phyloP scores from a whole-genome alignment of 2,113 vertebrate genomes.

The Philantomba maxwellii region DNA sequence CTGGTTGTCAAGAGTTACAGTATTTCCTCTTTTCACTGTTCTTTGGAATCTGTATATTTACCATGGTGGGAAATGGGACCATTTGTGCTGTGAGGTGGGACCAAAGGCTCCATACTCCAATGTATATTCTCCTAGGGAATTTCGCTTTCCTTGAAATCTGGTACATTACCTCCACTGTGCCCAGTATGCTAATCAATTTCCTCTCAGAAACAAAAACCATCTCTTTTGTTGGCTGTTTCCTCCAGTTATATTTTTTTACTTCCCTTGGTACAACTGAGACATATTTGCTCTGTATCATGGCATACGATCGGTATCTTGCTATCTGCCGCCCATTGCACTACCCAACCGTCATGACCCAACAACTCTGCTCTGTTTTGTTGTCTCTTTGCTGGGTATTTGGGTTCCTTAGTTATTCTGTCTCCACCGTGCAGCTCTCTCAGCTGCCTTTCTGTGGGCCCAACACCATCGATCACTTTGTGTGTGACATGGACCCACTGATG shows the following conservation, averaged over 20 bases:
- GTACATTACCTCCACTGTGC: conserved; percentile 21
- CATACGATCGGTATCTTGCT: conserved; percentile 28
- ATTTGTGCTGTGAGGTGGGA: conserved; percentile 35
- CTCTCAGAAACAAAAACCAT: conserved; percentile 51
- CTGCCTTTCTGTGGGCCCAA: conserved; percentile 56
- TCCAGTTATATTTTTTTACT: conserved; percentile 40
- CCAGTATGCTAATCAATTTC: conserved; percentile 30
- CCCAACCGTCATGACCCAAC: background rate
- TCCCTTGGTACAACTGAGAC: conserved; percentile 36
- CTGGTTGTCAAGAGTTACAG: conserved; percentile 22
- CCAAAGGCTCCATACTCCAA: conserved; percentile 32
- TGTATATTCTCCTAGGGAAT: conserved; percentile 55
- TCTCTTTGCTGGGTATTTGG: background rate
- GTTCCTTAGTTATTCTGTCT: conserved; percentile 25
- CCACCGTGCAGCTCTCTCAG: background rate
- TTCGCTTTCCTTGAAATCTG: conserved; percentile 62
- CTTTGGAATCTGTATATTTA: conserved; percentile 44
- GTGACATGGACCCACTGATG: conserved; percentile 21
- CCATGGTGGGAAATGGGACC: conserved; percentile 36
- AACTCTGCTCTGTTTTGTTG: background rate
- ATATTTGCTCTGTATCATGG: conserved; percentile 38
- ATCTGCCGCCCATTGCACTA: conserved; percentile 11
- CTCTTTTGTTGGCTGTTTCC: conserved; percentile 35
- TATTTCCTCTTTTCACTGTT: conserved; percentile 38
- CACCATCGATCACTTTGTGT: conserved; percentile 41